Base-by-base conservation (phyloP, 2,797 vertebrate species). In the Neosilurus hyrtlii region DNA sequence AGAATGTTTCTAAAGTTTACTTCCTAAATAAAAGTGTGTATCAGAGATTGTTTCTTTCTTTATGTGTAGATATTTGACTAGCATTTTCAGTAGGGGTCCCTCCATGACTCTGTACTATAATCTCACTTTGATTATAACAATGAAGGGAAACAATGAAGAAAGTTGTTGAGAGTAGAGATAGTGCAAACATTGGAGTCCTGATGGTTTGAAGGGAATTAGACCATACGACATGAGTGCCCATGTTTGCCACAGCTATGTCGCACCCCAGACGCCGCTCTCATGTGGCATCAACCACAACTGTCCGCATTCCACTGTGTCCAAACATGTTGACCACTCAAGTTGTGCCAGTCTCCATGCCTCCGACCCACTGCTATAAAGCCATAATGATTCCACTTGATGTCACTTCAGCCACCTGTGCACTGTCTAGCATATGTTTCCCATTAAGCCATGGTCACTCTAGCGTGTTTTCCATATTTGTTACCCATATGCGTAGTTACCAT, bases 261-360 rank as follows among this genome's bases (percentile, higher is more conserved):
- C 90, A 86, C 87, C 93, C 87, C 87, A 90, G 89, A 89, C 88
- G 81, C 86, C 77, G 82, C 85, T 94, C 89, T 93, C 37, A 94
- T 95, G 94, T 95, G 94, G 94, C 85, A 56, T 68, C 88, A 84
- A 86, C 92, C 92, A 88, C 92, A 93, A 91, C 91, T 90, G 24
- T 90, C 91, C 88, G 88, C 92, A 94, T 95, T 95, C 94, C 93
- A 89, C 83, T 90, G 91, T 90, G 87, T 93, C 93, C 92, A 94
- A 94, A 94, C 93, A 95, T 92, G 92, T 94, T 94, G 92, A 94
- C 92, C 93, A 91, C 93, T 92, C 88, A 89, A 87, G 91, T 93
- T 90, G 92, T 93, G 93, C 93, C 94, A 93, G 92, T 90, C 87
- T 88, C 92, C 90, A 88, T 92, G 92, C 92, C 90, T 83, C 92